Percentiles rank a stretch among this genome's conserved stretches.
These are phyloP conservation scores for Notoglanidium macrostoma DNA, from an alignment of 2,797 vertebrate species.

Conservation along the genomic window DNA sequence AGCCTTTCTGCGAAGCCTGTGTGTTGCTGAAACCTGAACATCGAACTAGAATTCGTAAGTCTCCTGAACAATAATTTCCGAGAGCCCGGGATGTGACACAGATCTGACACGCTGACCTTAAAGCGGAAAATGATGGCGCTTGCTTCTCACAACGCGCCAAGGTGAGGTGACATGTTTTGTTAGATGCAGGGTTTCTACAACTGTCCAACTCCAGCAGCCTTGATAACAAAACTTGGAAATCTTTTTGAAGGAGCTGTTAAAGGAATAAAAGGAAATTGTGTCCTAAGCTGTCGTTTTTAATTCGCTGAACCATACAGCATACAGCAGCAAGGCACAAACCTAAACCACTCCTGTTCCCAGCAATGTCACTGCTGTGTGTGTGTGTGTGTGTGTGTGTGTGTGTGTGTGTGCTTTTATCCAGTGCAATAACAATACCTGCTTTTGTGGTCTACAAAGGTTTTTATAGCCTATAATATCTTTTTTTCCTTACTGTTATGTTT, in stretches of 20 bases:
- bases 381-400: neutral
- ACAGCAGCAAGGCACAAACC: slow-evolving; percentile 29
- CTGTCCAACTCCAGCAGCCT: slow-evolving; percentile 49
- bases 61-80: slow-evolving; percentile 39
- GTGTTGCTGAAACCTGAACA: neutral
- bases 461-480: neutral
- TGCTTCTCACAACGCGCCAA: slow-evolving; percentile 31
- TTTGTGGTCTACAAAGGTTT: neutral
- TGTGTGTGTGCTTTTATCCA: neutral
- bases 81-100: slow-evolving; percentile 41
- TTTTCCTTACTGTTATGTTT: neutral
- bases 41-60: slow-evolving; percentile 28
- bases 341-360: slow-evolving; percentile 20
- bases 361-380: slow-evolving; percentile 7
- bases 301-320: slow-evolving; percentile 31
- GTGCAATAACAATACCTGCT: too few relatives aligned
- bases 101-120: slow-evolving; percentile 54
- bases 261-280: slow-evolving; percentile 47
- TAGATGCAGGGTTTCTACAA: slow-evolving; percentile 42
- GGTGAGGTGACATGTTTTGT: slow-evolving; percentile 51
- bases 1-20: neutral
- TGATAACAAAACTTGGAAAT: slow-evolving; percentile 43
- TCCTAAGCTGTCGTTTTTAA: slow-evolving; percentile 53
- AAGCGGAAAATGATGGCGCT: slow-evolving; percentile 49
- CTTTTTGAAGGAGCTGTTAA: slow-evolving; percentile 56